phyloP scores from a whole-genome alignment of 1,140 invertebrate genomes.

The Zaprionus capensis region DNA sequence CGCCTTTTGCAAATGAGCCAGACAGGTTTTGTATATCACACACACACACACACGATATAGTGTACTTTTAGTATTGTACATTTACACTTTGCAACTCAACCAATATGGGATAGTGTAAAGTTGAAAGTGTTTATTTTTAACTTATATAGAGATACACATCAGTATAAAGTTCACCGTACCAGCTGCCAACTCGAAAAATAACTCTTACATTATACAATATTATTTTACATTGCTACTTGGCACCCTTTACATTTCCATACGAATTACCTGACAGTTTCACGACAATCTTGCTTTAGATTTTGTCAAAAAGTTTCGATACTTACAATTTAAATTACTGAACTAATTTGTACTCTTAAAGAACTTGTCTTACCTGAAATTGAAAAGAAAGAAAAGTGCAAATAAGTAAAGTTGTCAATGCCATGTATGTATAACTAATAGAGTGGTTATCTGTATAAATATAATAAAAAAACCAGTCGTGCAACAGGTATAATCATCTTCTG shows the following conservation, averaged over 20 bases:
- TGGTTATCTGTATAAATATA: neutral
- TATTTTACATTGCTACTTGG: neutral
- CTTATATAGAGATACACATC: neutral
- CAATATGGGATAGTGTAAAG: neutral
- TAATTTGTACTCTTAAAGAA: neutral
- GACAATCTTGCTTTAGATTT: neutral
- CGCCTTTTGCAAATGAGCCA: slow-evolving; percentile 4
- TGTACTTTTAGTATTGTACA: neutral
- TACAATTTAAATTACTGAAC: neutral
- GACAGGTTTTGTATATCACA: slow-evolving; percentile 7
- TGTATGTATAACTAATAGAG: neutral
- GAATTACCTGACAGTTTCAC: neutral
- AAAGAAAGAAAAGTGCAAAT: neutral
- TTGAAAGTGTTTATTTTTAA: neutral
- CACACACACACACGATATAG: neutral
- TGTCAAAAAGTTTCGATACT: neutral
- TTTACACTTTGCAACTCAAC: neutral
- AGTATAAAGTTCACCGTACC: neutral
- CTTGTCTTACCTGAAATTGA: slow-evolving; percentile 2
- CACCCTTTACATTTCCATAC: neutral
- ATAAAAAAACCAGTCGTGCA: neutral
- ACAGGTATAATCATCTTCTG: neutral
- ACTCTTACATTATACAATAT: neutral
- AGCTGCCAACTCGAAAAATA: neutral
- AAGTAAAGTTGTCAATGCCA: neutral